Evolutionary conservation across 37 sponge, comb jelly and placozoan genomes (phyloP).

Genomic region (Mnemiopsis leidyi): DNA sequence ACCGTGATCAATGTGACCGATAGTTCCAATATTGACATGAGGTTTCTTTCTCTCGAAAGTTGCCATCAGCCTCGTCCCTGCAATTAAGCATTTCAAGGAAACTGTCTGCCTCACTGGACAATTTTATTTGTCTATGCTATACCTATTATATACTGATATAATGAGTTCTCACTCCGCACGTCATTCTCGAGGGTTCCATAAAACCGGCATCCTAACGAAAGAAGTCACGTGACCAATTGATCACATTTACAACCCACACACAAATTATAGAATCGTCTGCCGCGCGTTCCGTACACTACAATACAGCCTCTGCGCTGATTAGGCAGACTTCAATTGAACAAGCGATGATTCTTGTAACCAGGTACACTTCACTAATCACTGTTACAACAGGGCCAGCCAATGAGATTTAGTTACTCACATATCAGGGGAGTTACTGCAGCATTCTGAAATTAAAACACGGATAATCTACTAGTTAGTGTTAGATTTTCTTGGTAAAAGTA

Average conservation of each 20-base stretch:
- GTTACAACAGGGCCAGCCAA: neutral
- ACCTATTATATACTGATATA: too few relatives aligned
- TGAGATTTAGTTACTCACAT: neutral
- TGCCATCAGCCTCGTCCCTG: slow-evolving; percentile 20
- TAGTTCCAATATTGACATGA: slow-evolving; percentile 76
- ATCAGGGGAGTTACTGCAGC: neutral
- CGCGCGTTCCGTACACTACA: neutral
- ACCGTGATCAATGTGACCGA: slow-evolving; percentile 82
- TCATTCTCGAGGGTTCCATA: neutral
- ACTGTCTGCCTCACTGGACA: too few relatives aligned
- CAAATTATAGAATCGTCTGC: neutral
- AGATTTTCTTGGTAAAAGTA: too few relatives aligned
- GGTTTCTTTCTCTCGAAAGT: slow-evolving; percentile 69
- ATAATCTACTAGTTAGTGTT: neutral
- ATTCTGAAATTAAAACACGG: neutral
- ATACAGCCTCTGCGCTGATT: neutral
- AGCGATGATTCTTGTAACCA: neutral
- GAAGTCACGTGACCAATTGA: neutral
- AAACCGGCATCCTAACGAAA: neutral
- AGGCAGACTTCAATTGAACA: neutral
- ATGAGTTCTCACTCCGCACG: neutral
- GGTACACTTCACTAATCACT: neutral
- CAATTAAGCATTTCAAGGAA: too few relatives aligned
- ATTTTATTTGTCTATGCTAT: too few relatives aligned
- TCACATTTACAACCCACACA: neutral